These are phyloP conservation scores for Noturus placidus DNA, from an alignment of 2,113 vertebrate species.

Conservation along the genomic window DNA sequence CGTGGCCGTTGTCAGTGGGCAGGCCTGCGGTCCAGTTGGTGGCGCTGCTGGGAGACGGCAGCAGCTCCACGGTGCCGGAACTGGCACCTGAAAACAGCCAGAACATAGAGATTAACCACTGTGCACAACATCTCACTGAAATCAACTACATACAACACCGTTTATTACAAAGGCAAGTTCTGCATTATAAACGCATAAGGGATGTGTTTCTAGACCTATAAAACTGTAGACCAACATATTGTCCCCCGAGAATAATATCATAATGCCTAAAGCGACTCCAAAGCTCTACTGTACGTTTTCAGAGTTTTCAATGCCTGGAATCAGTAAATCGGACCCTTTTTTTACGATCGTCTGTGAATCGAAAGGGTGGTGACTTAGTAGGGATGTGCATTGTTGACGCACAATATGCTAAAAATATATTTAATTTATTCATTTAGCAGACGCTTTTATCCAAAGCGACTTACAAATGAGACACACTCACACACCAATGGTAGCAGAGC, in stretches of 20 bases:
- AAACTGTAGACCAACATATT: background rate
- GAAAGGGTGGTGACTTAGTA: background rate
- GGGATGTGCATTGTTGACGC: background rate
- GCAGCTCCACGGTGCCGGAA: conserved; percentile 85
- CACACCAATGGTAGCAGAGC: no score
- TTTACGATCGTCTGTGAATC: background rate
- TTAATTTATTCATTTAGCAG: no score
- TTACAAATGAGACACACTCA: no score
- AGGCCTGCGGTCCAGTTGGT: conserved; percentile 91
- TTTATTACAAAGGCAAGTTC: background rate
- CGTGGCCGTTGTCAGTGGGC: conserved; percentile 92
- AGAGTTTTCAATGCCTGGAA: background rate
- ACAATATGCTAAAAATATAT: background rate
- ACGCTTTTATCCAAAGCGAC: no score
- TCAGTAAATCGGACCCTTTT: background rate
- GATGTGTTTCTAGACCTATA: background rate
- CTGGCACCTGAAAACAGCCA: conserved; percentile 76
- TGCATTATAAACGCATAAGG: background rate
- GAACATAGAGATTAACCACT: conserved; percentile 2
- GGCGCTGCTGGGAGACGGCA: conserved; percentile 84
- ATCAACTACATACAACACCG: background rate
- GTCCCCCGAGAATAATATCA: background rate
- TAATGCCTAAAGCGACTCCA: background rate
- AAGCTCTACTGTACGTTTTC: background rate
- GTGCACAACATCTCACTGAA: background rate